Percentiles rank a stretch among this genome's conserved stretches.
These are phyloP conservation scores for Thunnus albacares DNA, from an alignment of 2,797 vertebrate species.

Conservation along the genomic window DNA sequence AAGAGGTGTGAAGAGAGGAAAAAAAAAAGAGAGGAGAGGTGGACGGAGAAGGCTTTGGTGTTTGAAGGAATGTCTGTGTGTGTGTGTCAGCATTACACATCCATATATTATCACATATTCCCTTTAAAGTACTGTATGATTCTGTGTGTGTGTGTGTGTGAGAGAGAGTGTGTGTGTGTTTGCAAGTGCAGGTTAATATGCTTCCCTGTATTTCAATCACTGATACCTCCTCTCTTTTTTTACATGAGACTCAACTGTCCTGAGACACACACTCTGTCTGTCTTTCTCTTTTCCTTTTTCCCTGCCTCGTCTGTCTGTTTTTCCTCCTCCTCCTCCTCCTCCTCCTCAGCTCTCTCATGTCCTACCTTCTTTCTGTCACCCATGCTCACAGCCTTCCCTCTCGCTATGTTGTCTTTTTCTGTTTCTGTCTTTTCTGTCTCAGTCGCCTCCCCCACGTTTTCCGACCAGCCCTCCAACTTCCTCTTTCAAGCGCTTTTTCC, in stretches of 20 bases:
- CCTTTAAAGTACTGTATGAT: slow-evolving; percentile 36
- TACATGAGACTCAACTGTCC: slow-evolving; percentile 17
- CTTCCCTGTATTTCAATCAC: slow-evolving; percentile 23
- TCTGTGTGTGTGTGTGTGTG: slow-evolving; percentile 3
- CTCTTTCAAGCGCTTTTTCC: slow-evolving; percentile 5
- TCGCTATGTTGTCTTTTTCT: slow-evolving; percentile 32
- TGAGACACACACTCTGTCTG: slow-evolving; percentile 9
- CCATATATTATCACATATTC: slow-evolving; percentile 38
- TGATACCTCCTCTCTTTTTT: slow-evolving; percentile 4
- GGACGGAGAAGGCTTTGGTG: slow-evolving; percentile 46
- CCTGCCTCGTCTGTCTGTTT: slow-evolving; percentile 6
- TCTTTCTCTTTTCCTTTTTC: slow-evolving; percentile 14
- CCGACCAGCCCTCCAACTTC: neutral
- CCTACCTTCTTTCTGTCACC: slow-evolving; percentile 34
- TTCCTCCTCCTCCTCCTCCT: slow-evolving; percentile 1
- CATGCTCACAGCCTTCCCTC: slow-evolving; percentile 34
- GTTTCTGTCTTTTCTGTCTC: slow-evolving; percentile 43
- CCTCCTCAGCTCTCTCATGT: slow-evolving; percentile 20
- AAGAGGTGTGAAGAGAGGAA: slow-evolving; percentile 41
- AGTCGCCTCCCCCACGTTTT: neutral
- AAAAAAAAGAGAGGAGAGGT: slow-evolving; percentile 24
- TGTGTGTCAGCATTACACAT: slow-evolving; percentile 7
- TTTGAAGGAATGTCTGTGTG: slow-evolving; percentile 24
- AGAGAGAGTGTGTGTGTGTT: neutral
- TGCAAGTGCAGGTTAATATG: slow-evolving; percentile 27